Evolutionary conservation across 2,113 vertebrate genomes (phyloP).

Genomic region (Taxidea taxus): DNA sequence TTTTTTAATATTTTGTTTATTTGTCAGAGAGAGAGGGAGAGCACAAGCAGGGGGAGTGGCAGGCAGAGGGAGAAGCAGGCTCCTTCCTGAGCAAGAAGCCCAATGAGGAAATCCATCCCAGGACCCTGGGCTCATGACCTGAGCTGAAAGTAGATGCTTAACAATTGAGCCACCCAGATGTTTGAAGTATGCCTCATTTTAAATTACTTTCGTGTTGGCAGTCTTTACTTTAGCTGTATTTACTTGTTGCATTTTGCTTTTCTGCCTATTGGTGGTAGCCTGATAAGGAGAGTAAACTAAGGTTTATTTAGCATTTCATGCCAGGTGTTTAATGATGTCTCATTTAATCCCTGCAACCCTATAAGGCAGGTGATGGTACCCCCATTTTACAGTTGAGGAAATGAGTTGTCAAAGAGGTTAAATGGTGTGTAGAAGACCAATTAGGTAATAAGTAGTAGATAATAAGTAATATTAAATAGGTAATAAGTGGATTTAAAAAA

Average conservation of each 20-base stretch:
- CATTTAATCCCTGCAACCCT: background rate
- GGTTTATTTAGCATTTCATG: background rate
- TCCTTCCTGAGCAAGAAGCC: too few species aligned
- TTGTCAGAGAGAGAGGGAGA: too few species aligned
- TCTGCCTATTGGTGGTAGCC: background rate
- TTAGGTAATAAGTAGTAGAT: background rate
- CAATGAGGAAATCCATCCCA: too few species aligned
- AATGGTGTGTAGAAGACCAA: background rate
- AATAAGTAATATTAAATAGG: background rate
- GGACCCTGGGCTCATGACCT: too few species aligned
- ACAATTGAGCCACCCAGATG: background rate
- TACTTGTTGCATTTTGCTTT: background rate
- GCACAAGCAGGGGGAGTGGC: too few species aligned
- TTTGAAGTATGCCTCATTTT: background rate
- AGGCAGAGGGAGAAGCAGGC: too few species aligned
- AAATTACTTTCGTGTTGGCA: background rate
- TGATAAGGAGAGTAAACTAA: background rate
- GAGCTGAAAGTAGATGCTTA: background rate
- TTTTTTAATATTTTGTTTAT: too few species aligned
- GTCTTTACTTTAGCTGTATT: background rate
- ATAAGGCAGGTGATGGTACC: background rate
- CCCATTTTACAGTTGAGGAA: background rate
- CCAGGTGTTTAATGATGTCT: constrained; percentile 8
- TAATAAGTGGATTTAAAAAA: background rate
- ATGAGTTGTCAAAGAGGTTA: background rate